phyloP scores from a whole-genome alignment of 2,888 invertebrate species.

The Caradrina clavipalpis region DNA sequence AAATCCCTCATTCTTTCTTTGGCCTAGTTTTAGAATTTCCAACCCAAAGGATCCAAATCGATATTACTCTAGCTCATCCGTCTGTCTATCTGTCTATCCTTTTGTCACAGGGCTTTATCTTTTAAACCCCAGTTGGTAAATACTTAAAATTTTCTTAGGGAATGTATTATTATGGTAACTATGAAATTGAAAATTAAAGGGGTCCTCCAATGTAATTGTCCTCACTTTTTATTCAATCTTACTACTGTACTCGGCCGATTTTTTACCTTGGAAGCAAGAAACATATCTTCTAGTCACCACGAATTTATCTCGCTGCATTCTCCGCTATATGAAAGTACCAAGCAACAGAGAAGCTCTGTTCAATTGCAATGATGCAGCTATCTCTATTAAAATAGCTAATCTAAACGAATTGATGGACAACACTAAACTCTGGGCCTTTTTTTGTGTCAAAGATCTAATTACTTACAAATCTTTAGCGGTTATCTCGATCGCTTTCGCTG shows the following conservation, averaged over 20 bases:
- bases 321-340: constrained; percentile 12
- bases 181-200: no score
- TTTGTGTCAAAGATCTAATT: constrained; percentile 64
- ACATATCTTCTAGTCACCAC: background rate
- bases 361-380: constrained; percentile 43
- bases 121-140: no score
- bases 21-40: no score
- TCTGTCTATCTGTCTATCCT: no score
- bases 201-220: no score
- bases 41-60: no score
- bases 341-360: constrained; percentile 20
- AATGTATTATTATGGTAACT: no score
- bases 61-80: no score
- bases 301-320: background rate
- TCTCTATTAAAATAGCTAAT: constrained; percentile 49
- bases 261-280: background rate
- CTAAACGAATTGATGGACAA: constrained; percentile 50
- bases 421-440: constrained; percentile 54
- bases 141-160: no score
- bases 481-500: constrained; percentile 66
- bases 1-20: background rate
- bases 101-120: no score
- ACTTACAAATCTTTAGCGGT: constrained; percentile 61
- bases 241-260: no score
- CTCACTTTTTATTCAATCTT: no score